These are phyloP conservation scores for Rhinichthys osculus DNA, from an alignment of 2,797 vertebrate species.

Conservation along the genomic window DNA sequence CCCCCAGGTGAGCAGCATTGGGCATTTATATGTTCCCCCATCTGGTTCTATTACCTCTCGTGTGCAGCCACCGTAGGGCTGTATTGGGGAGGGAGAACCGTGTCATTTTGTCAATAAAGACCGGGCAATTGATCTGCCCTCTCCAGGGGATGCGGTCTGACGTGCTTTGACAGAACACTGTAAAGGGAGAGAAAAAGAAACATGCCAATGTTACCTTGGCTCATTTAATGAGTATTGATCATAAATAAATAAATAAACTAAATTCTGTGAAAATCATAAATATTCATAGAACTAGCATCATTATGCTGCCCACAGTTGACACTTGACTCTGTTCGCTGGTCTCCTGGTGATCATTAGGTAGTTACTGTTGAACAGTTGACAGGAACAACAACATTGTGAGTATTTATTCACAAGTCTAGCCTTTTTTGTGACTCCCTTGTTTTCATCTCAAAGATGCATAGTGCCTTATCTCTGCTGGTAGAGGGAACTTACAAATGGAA, in stretches of 20 bases:
- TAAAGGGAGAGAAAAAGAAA: slow-evolving; percentile 46
- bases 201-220: slow-evolving; percentile 24
- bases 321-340: neutral
- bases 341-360: slow-evolving; percentile 23
- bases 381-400: slow-evolving; percentile 13
- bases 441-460: slow-evolving; percentile 40
- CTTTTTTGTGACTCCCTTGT: neutral
- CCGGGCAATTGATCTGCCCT: slow-evolving; percentile 37
- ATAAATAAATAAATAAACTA: slow-evolving; percentile 42
- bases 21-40: slow-evolving; percentile 33
- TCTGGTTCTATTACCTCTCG: slow-evolving; percentile 53
- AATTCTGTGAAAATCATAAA: slow-evolving; percentile 45
- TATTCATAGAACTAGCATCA: slow-evolving; percentile 51
- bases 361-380: slow-evolving; percentile 9
- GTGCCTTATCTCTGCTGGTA: slow-evolving; percentile 4
- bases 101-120: slow-evolving; percentile 59
- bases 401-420: slow-evolving; percentile 13
- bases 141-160: slow-evolving; percentile 21
- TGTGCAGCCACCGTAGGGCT: slow-evolving; percentile 49
- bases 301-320: slow-evolving; percentile 15
- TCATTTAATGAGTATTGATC: slow-evolving; percentile 52
- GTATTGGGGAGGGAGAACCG: slow-evolving; percentile 29
- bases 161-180: slow-evolving; percentile 34
- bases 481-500: slow-evolving; percentile 12
- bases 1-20: slow-evolving; percentile 55